Evolutionary conservation across 2,888 invertebrate genomes (phyloP).

Genomic region (Drosophila incognita): DNA sequence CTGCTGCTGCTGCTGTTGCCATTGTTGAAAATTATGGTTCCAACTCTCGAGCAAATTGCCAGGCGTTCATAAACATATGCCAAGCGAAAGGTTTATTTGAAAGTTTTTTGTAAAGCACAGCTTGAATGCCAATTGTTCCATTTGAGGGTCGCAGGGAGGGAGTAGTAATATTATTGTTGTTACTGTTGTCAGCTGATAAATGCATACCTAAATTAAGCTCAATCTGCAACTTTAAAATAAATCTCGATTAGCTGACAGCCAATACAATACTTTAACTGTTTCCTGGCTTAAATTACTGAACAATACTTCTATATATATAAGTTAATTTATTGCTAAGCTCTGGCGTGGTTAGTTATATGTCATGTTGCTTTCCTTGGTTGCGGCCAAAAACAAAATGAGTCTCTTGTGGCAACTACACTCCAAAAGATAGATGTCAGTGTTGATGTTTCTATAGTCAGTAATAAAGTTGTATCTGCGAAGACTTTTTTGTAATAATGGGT

Average conservation of each 20-base stretch:
- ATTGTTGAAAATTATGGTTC: slow-evolving; percentile 70
- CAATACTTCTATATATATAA: background rate
- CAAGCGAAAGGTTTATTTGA: slow-evolving; percentile 41
- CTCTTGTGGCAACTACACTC: background rate
- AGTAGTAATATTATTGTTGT: background rate
- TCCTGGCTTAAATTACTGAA: background rate
- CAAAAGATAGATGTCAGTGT: background rate
- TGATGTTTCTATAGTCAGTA: background rate
- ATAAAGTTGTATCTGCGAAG: background rate
- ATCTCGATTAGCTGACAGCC: background rate
- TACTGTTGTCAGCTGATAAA: background rate
- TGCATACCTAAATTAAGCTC: background rate
- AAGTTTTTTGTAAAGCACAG: slow-evolving; percentile 16
- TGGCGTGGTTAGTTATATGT: background rate
- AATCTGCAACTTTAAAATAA: background rate
- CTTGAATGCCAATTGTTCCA: slow-evolving; percentile 4
- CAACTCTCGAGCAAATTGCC: slow-evolving; percentile 41
- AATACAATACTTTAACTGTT: background rate
- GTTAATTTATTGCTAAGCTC: background rate
- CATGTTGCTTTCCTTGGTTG: background rate
- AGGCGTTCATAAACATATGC: slow-evolving; percentile 71
- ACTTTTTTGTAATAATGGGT: background rate
- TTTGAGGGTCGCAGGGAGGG: slow-evolving; percentile 1
- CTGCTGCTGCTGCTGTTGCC: slow-evolving; percentile 16
- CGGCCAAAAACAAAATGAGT: background rate